Conservation (phyloP, 2,888 invertebrate genomes). For the Campoplex capitator region DNA sequence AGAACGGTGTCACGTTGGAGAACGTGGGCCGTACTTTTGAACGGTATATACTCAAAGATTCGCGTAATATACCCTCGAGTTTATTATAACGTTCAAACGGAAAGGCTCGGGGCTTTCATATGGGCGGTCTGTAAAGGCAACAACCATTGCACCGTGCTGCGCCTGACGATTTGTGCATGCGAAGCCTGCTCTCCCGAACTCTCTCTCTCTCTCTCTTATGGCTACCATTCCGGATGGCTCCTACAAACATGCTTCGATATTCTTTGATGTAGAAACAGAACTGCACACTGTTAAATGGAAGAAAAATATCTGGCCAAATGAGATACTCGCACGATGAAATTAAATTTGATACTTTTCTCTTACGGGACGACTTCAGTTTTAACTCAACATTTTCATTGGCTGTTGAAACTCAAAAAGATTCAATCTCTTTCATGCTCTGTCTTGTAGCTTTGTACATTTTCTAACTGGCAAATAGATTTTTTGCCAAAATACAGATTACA, state of each 20-base stretch:
- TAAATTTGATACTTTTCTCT: constrained; percentile 2
- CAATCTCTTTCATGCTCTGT: background rate
- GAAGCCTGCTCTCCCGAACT: constrained; percentile 15
- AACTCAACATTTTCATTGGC: background rate
- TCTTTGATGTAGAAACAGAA: constrained; percentile 32
- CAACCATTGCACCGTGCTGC: constrained; percentile 44
- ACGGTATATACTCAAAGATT: constrained; percentile 60
- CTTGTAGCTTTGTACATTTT: background rate
- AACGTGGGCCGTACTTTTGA: constrained; percentile 66
- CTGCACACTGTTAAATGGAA: background rate
- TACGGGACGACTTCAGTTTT: background rate
- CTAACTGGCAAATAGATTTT: background rate
- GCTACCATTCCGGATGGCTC: constrained; percentile 47
- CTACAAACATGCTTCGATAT: constrained; percentile 32
- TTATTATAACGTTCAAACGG: constrained; percentile 77
- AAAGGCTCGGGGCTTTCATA: constrained; percentile 29
- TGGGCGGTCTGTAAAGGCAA: constrained; percentile 30
- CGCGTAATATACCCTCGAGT: constrained; percentile 78
- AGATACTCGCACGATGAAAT: constrained; percentile 2
- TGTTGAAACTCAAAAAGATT: background rate
- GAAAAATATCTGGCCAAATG: constrained; percentile 15
- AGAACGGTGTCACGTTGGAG: constrained; percentile 55
- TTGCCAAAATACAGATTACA: background rate
- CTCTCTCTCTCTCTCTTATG: background rate
- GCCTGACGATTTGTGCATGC: constrained; percentile 47